Conservation (phyloP, 2,113 vertebrate genomes). For the Sapajus apella region DNA sequence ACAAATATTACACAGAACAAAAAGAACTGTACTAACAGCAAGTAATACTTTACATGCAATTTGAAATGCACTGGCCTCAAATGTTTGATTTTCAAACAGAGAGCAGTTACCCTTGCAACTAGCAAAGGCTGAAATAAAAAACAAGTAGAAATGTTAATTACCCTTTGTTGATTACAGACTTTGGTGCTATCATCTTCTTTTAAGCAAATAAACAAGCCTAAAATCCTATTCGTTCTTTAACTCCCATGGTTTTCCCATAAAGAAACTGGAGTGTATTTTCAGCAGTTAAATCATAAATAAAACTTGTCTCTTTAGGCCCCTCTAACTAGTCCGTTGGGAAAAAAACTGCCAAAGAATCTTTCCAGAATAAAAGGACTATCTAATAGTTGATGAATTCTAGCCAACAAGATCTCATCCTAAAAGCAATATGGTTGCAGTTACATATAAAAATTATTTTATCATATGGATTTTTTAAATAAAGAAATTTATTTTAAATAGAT, state of each 20-base stretch:
- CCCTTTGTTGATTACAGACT: neutral
- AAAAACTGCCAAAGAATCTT: slow-evolving; percentile 72
- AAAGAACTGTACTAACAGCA: neutral
- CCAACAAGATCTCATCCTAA: neutral
- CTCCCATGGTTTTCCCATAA: neutral
- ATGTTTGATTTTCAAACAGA: neutral
- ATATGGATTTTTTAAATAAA: neutral
- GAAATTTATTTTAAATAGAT: neutral
- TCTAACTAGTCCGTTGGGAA: slow-evolving; percentile 46
- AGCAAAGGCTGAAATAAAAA: neutral
- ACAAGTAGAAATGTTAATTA: neutral
- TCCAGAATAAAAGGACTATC: neutral
- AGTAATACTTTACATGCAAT: neutral
- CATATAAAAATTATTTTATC: neutral
- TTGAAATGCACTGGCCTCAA: neutral
- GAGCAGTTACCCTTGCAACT: neutral
- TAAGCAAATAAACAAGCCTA: neutral
- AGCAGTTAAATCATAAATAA: neutral
- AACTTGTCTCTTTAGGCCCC: neutral
- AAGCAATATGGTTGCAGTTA: neutral
- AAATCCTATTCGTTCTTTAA: neutral
- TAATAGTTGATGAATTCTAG: neutral
- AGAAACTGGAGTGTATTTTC: neutral
- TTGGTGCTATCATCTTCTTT: neutral
- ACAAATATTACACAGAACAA: neutral